Conservation (phyloP, 2,797 vertebrate genomes). For the Enteromius radiatus region DNA sequence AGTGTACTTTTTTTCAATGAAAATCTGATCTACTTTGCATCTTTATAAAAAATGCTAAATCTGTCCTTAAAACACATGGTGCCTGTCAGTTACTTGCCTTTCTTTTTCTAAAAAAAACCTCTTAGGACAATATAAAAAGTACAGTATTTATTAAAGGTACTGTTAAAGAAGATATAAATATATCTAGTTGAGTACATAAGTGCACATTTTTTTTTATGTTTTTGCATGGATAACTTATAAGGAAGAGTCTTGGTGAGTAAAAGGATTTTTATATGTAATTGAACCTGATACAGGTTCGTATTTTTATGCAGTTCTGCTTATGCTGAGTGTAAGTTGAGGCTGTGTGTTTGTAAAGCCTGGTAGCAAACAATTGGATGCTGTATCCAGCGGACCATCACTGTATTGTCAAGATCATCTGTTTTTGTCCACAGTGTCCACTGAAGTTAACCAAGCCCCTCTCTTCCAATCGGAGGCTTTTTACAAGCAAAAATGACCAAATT, state of each 20-base stretch:
- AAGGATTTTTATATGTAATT: conserved; percentile 47
- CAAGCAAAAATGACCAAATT: conserved; percentile 80
- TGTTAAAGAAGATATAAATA: conserved; percentile 33
- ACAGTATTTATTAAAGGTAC: conserved; percentile 67
- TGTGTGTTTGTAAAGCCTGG: conserved; percentile 34
- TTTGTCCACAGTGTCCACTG: conserved; percentile 57
- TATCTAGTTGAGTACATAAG: conserved; percentile 61
- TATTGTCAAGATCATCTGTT: conserved; percentile 41
- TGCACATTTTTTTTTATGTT: conserved; percentile 19
- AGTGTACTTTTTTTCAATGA: conserved; percentile 52
- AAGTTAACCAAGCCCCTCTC: conserved; percentile 68
- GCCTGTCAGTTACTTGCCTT: conserved; percentile 73
- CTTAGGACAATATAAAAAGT: conserved; percentile 63
- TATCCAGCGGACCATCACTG: conserved; percentile 46
- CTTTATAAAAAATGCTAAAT: conserved; percentile 72
- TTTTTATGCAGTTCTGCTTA: conserved; percentile 53
- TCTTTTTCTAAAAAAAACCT: conserved; percentile 52
- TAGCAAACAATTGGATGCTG: conserved; percentile 44
- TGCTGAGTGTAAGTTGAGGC: conserved; percentile 26
- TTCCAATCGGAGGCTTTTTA: conserved; percentile 67
- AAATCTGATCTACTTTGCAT: conserved; percentile 70
- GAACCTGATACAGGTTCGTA: conserved; percentile 35
- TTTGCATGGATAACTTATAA: conserved; percentile 47
- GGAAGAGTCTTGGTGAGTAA: conserved; percentile 18
- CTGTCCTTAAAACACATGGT: conserved; percentile 68